Percentiles rank a stretch among this genome's conserved stretches.
phyloP scores from a whole-genome alignment of 2,113 vertebrate genomes.

The Oreocharis arfaki region DNA sequence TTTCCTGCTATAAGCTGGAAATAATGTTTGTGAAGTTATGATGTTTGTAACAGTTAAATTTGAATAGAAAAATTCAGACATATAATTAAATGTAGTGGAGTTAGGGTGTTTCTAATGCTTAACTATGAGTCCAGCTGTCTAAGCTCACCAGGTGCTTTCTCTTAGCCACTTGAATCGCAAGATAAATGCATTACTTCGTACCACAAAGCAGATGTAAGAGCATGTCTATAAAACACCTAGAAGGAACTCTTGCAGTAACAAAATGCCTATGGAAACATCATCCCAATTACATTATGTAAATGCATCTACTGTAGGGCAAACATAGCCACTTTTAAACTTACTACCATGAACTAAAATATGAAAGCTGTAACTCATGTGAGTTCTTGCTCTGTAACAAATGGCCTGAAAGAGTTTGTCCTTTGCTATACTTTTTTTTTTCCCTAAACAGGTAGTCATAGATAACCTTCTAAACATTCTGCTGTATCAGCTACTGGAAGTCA shows the following conservation, averaged over 20 bases:
- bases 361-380: neutral
- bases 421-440: rapidly evolving
- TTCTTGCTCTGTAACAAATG: neutral
- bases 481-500: neutral
- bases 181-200: neutral
- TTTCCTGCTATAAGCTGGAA: neutral
- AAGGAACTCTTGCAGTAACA: neutral
- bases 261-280: neutral
- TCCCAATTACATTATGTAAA: neutral
- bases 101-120: neutral
- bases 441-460: neutral
- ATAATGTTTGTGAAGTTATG: neutral
- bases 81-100: neutral
- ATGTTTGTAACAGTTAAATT: neutral
- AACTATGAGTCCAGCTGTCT: neutral
- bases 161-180: neutral
- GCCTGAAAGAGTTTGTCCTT: neutral
- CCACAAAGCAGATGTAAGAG: neutral
- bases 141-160: neutral
- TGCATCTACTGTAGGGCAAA: neutral
- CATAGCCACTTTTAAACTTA: neutral
- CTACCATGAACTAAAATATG: neutral
- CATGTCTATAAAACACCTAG: neutral
- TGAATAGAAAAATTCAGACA: neutral
- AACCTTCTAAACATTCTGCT: neutral